Percentiles rank a stretch among this genome's conserved stretches.
Evolutionary conservation across 2,888 invertebrate genomes (phyloP).

Genomic region (Spilosoma lubricipeda): DNA sequence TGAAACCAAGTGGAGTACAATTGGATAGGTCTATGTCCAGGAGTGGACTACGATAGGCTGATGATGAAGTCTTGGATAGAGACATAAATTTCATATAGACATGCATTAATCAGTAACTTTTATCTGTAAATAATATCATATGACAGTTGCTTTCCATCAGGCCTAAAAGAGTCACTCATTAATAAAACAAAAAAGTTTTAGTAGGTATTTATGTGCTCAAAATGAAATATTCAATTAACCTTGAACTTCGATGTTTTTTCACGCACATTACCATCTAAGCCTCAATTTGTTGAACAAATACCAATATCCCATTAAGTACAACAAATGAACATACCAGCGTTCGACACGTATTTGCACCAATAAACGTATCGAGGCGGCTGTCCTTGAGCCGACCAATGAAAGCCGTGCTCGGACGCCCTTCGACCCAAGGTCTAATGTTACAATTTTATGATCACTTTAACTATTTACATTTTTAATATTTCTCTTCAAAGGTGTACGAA

Average conservation of each 20-base stretch:
- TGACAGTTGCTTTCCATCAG: no score
- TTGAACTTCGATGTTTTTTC: not conserved
- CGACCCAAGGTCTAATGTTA: conserved; percentile 38
- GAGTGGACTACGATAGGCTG: no score
- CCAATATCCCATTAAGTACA: conserved; percentile 1
- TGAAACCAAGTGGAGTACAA: no score
- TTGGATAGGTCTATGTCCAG: no score
- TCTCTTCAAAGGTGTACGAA: not conserved
- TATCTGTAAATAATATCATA: no score
- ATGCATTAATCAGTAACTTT: no score
- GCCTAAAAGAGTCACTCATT: no score
- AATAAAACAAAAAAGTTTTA: no score
- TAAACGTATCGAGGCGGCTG: conserved; percentile 3
- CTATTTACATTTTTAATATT: conserved; percentile 22
- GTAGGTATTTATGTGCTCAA: not conserved
- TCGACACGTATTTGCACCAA: conserved; percentile 10
- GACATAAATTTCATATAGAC: no score
- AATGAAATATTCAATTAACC: not conserved
- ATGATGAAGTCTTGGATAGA: no score
- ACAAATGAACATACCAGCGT: not conserved
- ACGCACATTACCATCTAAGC: not conserved
- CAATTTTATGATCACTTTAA: conserved; percentile 32
- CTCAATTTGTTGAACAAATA: not conserved
- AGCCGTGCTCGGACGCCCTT: conserved; percentile 27
- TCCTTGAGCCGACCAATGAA: conserved; percentile 43